Percentiles rank a stretch among this genome's conserved stretches.
Evolutionary conservation across 2,113 vertebrate species (phyloP).

Genomic region (Chelonoidis abingdonii): DNA sequence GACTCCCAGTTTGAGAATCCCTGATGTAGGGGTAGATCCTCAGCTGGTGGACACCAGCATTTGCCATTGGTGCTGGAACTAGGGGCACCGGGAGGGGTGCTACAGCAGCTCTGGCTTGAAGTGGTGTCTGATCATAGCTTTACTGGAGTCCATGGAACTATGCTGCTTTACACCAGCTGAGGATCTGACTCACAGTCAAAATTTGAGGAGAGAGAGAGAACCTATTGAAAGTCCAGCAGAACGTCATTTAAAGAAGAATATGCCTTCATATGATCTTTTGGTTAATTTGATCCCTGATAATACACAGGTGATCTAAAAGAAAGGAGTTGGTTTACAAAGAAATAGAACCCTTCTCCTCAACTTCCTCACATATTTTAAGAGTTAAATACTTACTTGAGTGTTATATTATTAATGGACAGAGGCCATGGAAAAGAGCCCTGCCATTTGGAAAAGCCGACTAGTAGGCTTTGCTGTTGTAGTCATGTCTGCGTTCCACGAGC

Average conservation of each 20-base stretch:
- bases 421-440: background rate
- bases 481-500: background rate
- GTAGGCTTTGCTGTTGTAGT: background rate
- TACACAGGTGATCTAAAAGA: background rate
- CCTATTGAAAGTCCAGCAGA: background rate
- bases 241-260: background rate
- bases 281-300: background rate
- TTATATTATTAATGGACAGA: background rate
- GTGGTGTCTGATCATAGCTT: background rate
- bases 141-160: background rate
- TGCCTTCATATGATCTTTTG: background rate
- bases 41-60: background rate
- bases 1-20: too few relatives aligned
- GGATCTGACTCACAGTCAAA: background rate
- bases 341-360: background rate
- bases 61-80: too few relatives aligned
- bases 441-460: background rate
- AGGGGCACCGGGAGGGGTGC: too few relatives aligned
- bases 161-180: background rate
- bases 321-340: background rate
- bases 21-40: background rate
- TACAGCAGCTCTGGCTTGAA: too few relatives aligned
- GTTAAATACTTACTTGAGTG: too few relatives aligned
- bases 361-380: background rate
- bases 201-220: background rate